A percentile compares a stretch with the other conserved stretches of the same genome.
Conservation (phyloP, 2,113 vertebrate species). For the Rhinoptilus africanus region DNA sequence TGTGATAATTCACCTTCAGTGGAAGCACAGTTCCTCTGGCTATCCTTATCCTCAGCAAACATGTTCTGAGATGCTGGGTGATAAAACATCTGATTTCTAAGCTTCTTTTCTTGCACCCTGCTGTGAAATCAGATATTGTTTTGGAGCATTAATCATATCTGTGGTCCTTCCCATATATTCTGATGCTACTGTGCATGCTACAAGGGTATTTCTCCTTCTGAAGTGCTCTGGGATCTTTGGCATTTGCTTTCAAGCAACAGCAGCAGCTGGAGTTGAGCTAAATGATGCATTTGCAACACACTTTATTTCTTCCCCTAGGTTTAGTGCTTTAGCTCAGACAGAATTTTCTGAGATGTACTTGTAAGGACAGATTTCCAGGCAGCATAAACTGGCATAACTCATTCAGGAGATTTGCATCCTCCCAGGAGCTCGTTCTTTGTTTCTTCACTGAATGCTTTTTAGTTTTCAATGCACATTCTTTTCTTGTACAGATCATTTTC, state of each 20-base stretch:
- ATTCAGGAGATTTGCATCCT: neutral
- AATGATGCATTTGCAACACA: neutral
- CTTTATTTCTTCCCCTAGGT: neutral
- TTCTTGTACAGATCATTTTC: slow-evolving; percentile 33
- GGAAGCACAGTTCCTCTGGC: neutral
- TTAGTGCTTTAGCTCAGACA: slow-evolving; percentile 19
- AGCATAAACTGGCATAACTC: neutral
- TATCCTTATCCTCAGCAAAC: slow-evolving; percentile 33
- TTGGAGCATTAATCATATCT: neutral
- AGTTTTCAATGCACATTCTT: neutral
- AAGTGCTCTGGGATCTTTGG: neutral
- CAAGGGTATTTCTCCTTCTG: neutral
- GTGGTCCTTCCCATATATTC: neutral
- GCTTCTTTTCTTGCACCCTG: slow-evolving; percentile 6
- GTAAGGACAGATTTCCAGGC: neutral
- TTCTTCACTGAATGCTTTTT: neutral
- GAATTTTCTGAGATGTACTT: neutral
- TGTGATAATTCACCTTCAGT: neutral
- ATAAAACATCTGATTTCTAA: slow-evolving; percentile 36
- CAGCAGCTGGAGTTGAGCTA: neutral
- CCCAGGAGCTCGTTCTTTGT: neutral
- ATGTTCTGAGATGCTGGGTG: slow-evolving; percentile 1
- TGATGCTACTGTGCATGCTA: rapidly evolving
- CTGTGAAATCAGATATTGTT: slow-evolving; percentile 3
- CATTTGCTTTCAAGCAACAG: slow-evolving; percentile 8